Base-by-base conservation (phyloP, 2,888 invertebrate genomes). In the Pterostichus niger region DNA sequence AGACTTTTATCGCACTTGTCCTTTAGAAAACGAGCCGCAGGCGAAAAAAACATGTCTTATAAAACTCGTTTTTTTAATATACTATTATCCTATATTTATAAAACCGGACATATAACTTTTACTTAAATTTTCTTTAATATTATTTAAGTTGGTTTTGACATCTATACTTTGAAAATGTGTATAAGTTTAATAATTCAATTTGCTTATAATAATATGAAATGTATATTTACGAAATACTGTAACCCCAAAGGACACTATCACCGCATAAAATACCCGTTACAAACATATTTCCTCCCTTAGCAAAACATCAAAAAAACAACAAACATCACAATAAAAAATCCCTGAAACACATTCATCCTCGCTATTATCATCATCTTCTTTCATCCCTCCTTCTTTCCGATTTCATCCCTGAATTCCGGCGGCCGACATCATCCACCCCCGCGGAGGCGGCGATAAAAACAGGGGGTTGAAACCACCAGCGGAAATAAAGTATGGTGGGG, bases 401-500 rank as follows among this genome's bases (percentile, higher is more conserved):
- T 31, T 64, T 64, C 59, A 10, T 64, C 24, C 17, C 56, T 13
- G 56, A 13, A 56, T 56, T 56, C 17, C n/a, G 33, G 64, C 24
- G 59, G 59, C 6, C 10, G 40, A 6, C 17, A 24, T 11, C 35
- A 24, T 64, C 64, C 64, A 59, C n/a, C 31, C 11, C n/a, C 64
- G 10, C 17, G 56, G 9, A 5, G 15, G 15, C 49, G 56, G 68
- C 44, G 68, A 71, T 71, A 24, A 71, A 71, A 68, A 64, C 6
- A 13, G 24, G 49, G 31, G 75, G 75, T 46, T 56, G 13, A 17
- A 49, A 5, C 49, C 49, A 49, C 11, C 17, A 64, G 24, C 31
- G 64, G 64, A 64, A 64, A 64, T 64, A 52, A 49, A 75, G 52
- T 52, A 33, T 49, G 33, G 75, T 31, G 31, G 75, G 13, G 31